A percentile compares a stretch with the other conserved stretches of the same genome.
Conservation (phyloP, 2,888 invertebrate genomes). For the Chrysolina oricalcia region DNA sequence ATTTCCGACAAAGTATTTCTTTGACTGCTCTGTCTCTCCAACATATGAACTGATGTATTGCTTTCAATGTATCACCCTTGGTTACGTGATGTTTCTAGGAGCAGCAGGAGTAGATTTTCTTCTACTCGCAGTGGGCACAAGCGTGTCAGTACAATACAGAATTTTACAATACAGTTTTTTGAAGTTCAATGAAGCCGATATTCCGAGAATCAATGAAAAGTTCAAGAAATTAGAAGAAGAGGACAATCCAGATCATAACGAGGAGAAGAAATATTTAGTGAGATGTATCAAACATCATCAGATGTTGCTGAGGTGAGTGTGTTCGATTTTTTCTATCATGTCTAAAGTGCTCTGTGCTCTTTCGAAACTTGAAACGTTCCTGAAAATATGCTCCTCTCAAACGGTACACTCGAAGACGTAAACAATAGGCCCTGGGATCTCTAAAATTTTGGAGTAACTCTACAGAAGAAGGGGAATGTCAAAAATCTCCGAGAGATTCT, state of each 20-base stretch:
- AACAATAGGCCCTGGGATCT: no score
- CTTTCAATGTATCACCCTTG: background rate
- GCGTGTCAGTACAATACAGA: background rate
- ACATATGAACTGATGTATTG: background rate
- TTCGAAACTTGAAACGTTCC: no score
- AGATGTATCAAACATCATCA: conserved; percentile 8
- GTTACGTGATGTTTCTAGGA: background rate
- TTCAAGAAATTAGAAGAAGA: background rate
- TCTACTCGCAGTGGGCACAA: background rate
- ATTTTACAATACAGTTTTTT: background rate
- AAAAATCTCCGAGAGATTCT: no score
- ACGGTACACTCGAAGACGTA: no score
- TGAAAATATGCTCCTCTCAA: no score
- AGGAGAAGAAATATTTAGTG: background rate
- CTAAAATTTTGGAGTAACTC: no score
- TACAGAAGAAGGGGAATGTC: no score
- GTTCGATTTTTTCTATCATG: no score
- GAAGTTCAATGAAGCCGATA: background rate
- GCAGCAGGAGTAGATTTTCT: background rate
- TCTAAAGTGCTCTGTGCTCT: no score
- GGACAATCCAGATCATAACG: background rate
- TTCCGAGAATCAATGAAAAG: background rate
- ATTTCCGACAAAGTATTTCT: background rate
- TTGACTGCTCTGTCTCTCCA: background rate
- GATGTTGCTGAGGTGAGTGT: background rate